Conservation (phyloP, 2,113 vertebrate species). For the Vireo altiloquus region DNA sequence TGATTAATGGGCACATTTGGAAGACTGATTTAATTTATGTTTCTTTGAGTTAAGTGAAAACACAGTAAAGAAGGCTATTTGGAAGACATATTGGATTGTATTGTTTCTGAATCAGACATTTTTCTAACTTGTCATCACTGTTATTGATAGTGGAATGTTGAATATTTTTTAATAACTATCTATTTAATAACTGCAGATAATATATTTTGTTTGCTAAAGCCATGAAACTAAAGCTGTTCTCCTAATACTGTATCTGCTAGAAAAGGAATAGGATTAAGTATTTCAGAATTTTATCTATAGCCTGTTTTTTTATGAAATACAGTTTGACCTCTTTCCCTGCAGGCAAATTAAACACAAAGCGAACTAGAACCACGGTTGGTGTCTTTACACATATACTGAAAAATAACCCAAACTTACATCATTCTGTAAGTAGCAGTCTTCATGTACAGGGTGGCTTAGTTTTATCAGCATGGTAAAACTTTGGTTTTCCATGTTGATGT, state of each 20-base stretch:
- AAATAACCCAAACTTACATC: background rate
- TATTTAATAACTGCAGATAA: background rate
- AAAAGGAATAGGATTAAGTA: background rate
- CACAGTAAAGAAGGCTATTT: background rate
- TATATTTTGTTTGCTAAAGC: background rate
- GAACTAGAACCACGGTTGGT: background rate
- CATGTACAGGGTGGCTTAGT: background rate
- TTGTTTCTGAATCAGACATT: background rate
- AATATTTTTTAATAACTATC: background rate
- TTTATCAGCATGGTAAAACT: background rate
- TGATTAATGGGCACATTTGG: background rate
- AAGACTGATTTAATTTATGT: background rate
- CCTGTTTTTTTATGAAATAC: background rate
- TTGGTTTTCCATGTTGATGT: background rate
- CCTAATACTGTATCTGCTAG: background rate
- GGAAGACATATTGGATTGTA: background rate
- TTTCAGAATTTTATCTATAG: background rate
- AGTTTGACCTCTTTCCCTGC: background rate
- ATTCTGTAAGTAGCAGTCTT: background rate
- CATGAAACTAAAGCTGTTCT: background rate
- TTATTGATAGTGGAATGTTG: background rate
- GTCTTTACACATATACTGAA: background rate
- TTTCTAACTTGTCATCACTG: background rate
- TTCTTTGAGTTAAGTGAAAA: background rate
- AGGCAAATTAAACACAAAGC: background rate